Percentiles rank a stretch among this genome's conserved stretches.
phyloP scores from a whole-genome alignment of 2,888 invertebrate genomes.

The Oscheius sp. region DNA sequence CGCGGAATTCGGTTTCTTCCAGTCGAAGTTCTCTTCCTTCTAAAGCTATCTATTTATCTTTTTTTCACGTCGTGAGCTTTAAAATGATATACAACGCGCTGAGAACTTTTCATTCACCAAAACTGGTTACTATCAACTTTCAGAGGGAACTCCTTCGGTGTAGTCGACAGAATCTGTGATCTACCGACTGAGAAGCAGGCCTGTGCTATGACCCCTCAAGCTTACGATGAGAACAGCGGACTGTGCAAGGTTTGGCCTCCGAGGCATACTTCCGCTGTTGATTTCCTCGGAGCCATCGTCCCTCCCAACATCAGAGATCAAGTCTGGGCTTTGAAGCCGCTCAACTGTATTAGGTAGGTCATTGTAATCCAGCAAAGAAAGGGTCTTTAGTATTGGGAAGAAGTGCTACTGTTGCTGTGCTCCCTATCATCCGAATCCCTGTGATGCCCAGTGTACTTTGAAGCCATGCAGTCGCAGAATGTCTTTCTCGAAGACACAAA shows the following conservation, averaged over 20 bases:
- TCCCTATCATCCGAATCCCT: conserved; percentile 68
- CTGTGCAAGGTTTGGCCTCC: conserved; percentile 69
- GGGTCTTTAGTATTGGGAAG: conserved; percentile 55
- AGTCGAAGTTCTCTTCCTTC: no score
- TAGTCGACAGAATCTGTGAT: conserved; percentile 68
- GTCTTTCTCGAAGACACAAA: conserved; percentile 55
- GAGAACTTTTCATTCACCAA: no score
- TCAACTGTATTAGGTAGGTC: conserved; percentile 65
- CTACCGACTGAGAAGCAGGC: conserved; percentile 68
- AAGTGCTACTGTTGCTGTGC: conserved; percentile 70
- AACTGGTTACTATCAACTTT: conserved; percentile 12
- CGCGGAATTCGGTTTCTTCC: no score
- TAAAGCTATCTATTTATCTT: no score
- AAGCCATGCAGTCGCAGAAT: conserved; percentile 56
- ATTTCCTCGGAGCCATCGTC: conserved; percentile 65
- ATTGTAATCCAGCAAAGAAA: background rate
- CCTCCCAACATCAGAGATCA: conserved; percentile 65
- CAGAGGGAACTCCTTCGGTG: conserved; percentile 67
- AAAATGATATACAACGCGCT: no score
- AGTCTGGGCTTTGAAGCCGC: conserved; percentile 64
- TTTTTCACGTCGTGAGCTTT: no score
- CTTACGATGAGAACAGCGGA: conserved; percentile 58
- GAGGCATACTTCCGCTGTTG: conserved; percentile 56
- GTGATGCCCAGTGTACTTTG: conserved; percentile 63
- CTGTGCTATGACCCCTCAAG: conserved; percentile 68